Percentiles rank a stretch among this genome's conserved stretches.
These are phyloP conservation scores for Leptobrachium ailaonicum DNA, from an alignment of 2,113 vertebrate species.

Conservation along the genomic window DNA sequence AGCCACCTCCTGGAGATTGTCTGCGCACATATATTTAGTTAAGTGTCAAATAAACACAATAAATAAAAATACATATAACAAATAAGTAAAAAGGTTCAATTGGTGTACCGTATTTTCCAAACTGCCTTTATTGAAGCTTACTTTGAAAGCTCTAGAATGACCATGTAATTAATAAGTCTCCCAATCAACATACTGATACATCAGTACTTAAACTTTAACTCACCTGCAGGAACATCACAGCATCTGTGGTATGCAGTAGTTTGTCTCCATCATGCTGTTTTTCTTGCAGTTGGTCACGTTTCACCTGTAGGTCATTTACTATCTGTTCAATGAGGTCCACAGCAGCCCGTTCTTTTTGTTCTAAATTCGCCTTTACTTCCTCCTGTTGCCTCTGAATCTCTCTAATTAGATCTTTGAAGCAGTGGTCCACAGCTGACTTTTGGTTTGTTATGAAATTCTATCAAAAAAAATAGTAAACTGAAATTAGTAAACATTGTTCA, in stretches of 20 bases:
- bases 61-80: too few species aligned
- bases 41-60: too few species aligned
- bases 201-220: background rate
- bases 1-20: too few species aligned
- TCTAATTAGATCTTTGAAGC: constrained; percentile 72
- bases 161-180: too few species aligned
- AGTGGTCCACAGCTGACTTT: constrained; percentile 75
- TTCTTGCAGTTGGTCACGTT: constrained; percentile 69
- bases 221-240: constrained; percentile 76
- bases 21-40: too few species aligned
- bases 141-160: too few species aligned
- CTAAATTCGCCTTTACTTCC: constrained; percentile 70
- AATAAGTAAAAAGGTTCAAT: too few species aligned
- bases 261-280: constrained; percentile 76
- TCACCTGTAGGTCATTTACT: constrained; percentile 70
- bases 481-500: too few species aligned
- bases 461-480: background rate
- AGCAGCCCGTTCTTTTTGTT: constrained; percentile 71
- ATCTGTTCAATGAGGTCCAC: constrained; percentile 73
- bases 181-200: background rate
- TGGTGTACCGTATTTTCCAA: too few species aligned
- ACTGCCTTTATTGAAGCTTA: too few species aligned
- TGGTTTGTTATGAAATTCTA: constrained; percentile 77
- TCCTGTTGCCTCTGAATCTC: constrained; percentile 77
- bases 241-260: constrained; percentile 75